Evolutionary conservation across 92 coral and sea anemone species (phyloP), one percentile per base, ranked within the genome.

Genomic region (Galaxea fascicularis): DNA sequence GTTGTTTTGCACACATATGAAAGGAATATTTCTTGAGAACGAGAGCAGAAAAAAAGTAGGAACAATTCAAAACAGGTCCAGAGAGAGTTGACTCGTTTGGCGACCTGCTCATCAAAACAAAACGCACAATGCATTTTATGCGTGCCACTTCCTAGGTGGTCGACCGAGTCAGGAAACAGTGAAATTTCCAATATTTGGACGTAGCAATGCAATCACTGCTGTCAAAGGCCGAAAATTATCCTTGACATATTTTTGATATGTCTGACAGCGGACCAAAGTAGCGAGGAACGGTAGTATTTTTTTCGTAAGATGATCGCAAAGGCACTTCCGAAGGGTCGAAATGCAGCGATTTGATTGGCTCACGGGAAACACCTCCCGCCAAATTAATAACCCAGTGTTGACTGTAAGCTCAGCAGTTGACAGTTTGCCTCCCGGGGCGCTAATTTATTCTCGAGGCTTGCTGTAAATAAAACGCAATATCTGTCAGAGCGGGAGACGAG

Each of bases 371-470:
- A 73, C 92, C 92, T 84, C 92, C 92, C 89, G 83, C 89, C 78
- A 87, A 86, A 68, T 46, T 58, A 93, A 91, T 91, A 93, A 89
- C 87, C 53, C 67, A 77, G 69, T 91, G 90, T 92, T 91, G 89
- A 86, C 92, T 84, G 54, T 83, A 78, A 76, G 62, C 91, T 64
- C 94, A 91, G 91, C 86, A 79, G 89, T 86, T 76, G 83, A 63
- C 79, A 71, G 71, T 63, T 65, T 53, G 82, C 97, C 97, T 92
- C 97, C 97, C 87, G 90, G 89, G 65, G 97, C 77, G 97, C 52
- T 93, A 93, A 93, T 93, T 82, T 91, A 93, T 93, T 86, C 93
- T 62, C 65, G 73, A 73, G 78, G 68, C 57, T 8, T 4, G 68
- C 28, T 58, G 86, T 82, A 82, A 82, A 82, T 78, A 82, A 82